Base-by-base conservation (phyloP, 2,113 vertebrate genomes). In the Phyllostomus discolor region DNA sequence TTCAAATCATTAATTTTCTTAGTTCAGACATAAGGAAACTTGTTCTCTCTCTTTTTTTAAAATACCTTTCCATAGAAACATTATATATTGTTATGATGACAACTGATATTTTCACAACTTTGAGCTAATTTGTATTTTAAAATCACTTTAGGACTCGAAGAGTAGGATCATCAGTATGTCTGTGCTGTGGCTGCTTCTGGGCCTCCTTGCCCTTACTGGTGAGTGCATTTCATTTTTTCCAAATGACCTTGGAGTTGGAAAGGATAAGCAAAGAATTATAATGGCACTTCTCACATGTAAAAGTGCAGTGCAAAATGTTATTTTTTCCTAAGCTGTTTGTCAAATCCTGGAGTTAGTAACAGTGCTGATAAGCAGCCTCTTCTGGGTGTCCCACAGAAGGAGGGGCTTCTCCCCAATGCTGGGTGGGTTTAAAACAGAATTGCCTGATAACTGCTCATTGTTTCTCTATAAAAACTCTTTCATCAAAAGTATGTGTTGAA, bases 111-210 rank as follows among this genome's bases (percentile, higher is more conserved):
- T 95, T 94, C 35, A 70, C 0, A 0, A 73, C 94, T 94, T 85
- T 4, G 35, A 98, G 69, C 7, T 98, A 97, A 7, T 72, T 98
- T 97, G 97, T 98, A 2, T 99, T 99, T 97, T 98, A 98, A 89
- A 99, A 98, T 92, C 93, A 98, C 46, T 98, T 98, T 96, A 98
- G 98, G 98, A 96, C 73, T 89, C 1, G 10, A 31, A 67, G 46
- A 97, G 76, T 38, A 94, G 59, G 95, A 84, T 22, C 81, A 48
- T 79, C 26, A 0, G 38, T 50, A 98, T 98, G 98, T 96, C 97
- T 46, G 59, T 79, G 0, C 0, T 97, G 17, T 97, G 98, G 96
- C 84, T 98, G 33, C 73, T 98, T 38, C 96, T 98, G 85, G 95
- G 98, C 12, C 97, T 98, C 54, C 78, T 31, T 0, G 97, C 94